Evolutionary conservation across 2,888 invertebrate species (phyloP).

Genomic region (Eilema caniola): DNA sequence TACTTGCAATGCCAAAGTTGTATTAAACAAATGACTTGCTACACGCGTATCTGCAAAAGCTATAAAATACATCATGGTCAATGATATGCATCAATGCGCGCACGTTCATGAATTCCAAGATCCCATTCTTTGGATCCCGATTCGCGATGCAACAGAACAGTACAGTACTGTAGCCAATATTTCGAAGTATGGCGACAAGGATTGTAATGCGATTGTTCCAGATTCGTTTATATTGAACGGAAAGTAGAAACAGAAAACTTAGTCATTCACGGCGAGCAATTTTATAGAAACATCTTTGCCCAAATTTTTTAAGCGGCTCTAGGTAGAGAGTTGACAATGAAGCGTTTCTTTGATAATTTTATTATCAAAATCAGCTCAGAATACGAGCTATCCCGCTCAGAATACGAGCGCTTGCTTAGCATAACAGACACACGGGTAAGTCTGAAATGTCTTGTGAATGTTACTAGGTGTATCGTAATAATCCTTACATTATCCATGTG

Average conservation of each 20-base stretch:
- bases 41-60: constrained; percentile 21
- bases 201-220: not conserved
- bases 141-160: constrained; percentile 43
- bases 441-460: too few species aligned
- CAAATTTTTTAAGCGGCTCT: too few species aligned
- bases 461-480: too few species aligned
- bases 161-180: not conserved
- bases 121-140: constrained; percentile 54
- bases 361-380: too few species aligned
- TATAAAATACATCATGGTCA: constrained; percentile 47
- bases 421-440: too few species aligned
- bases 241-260: not conserved
- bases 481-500: too few species aligned
- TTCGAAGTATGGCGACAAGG: not conserved
- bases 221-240: not conserved
- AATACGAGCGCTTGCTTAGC: too few species aligned
- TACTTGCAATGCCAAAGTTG: not conserved
- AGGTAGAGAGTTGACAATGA: too few species aligned
- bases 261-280: not conserved
- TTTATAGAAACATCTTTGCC: not conserved
- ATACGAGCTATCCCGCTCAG: too few species aligned
- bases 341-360: too few species aligned
- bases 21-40: not conserved
- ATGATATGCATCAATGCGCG: constrained; percentile 58
- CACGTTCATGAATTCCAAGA: constrained; percentile 58